These are phyloP conservation scores for Actinia equina DNA, from an alignment of 64 coral and sea anemone genomes.

Conservation along the genomic window DNA sequence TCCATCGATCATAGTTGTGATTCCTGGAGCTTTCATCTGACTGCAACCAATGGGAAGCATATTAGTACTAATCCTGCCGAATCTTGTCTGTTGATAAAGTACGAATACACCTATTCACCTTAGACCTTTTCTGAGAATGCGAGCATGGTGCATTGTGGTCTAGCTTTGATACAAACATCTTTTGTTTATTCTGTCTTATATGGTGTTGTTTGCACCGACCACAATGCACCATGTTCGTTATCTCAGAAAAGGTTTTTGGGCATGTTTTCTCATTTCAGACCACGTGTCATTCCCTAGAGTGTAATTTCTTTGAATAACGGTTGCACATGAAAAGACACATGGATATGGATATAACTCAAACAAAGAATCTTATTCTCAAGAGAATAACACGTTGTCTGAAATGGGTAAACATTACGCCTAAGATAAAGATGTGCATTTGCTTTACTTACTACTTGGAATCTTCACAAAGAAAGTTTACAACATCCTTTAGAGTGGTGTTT, in stretches of 20 bases:
- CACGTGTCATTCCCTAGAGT: neutral
- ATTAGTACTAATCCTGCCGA: neutral
- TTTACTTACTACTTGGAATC: constrained; percentile 73
- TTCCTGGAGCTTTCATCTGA: constrained; percentile 96
- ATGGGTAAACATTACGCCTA: neutral
- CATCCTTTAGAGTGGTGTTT: constrained; percentile 72
- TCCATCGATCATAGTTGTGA: constrained; percentile 85
- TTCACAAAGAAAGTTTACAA: constrained; percentile 73
- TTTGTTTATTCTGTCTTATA: no score
- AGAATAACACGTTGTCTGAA: neutral
- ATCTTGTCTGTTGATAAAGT: no score
- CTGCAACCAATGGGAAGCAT: constrained; percentile 21
- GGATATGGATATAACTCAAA: neutral
- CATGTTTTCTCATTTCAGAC: neutral
- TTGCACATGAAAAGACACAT: neutral
- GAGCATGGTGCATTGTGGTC: no score
- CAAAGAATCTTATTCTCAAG: neutral
- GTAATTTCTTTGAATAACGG: neutral
- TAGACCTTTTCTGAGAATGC: no score
- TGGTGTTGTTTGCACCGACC: no score
- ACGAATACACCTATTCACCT: no score
- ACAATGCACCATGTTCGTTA: no score
- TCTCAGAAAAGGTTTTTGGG: neutral
- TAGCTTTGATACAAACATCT: neutral
- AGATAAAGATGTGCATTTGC: neutral